Evolutionary conservation across 1,140 invertebrate species (phyloP).

Genomic region (Euwallacea similis): DNA sequence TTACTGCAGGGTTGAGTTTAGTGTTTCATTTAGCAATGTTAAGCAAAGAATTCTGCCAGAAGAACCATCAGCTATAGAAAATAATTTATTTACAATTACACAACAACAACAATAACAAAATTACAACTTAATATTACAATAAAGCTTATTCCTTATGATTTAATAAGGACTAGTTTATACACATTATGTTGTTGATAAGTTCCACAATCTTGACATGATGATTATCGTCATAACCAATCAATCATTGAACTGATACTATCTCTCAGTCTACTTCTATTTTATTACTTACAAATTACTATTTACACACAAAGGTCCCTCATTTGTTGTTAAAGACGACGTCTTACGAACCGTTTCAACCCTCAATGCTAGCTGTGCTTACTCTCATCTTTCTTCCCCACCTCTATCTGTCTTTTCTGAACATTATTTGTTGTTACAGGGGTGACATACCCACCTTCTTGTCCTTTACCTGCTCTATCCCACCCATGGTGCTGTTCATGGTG

Average conservation of each 20-base stretch:
- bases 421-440: constrained; percentile 12
- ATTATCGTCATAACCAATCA: too few species aligned
- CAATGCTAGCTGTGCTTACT: background rate
- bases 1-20: too few species aligned
- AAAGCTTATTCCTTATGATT: too few species aligned
- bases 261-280: too few species aligned
- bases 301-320: background rate
- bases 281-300: constrained; percentile 1
- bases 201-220: too few species aligned
- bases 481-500: constrained; percentile 54
- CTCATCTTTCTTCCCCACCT: background rate
- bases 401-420: constrained; percentile 7
- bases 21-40: too few species aligned
- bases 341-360: background rate
- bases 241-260: too few species aligned
- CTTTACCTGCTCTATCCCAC: constrained; percentile 56
- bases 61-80: too few species aligned
- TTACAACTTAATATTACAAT: too few species aligned
- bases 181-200: background rate
- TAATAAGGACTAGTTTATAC: constrained; percentile 1
- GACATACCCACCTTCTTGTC: constrained; percentile 7
- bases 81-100: too few species aligned
- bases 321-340: background rate
- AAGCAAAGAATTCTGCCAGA: too few species aligned
- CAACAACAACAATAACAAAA: too few species aligned